Evolutionary conservation across 2,113 vertebrate genomes (phyloP).

Genomic region (Melanerpes formicivorus): DNA sequence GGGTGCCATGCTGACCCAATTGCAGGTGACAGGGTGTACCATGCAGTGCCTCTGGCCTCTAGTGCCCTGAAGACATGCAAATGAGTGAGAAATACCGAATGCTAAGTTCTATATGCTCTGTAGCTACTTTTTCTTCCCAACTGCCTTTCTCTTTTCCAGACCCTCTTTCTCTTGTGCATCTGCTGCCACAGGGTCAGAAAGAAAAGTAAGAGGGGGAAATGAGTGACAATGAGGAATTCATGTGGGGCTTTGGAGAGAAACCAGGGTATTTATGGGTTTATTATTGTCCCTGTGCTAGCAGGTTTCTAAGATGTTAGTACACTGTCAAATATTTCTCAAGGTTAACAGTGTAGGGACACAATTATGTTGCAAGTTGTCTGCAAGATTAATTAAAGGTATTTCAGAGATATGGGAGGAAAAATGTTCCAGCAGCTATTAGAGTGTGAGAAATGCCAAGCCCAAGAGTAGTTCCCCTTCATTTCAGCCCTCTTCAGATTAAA

Average conservation of each 20-base stretch:
- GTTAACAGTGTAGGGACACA: slow-evolving; percentile 68
- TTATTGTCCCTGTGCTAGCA: slow-evolving; percentile 41
- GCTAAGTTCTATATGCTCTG: neutral
- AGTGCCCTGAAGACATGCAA: neutral
- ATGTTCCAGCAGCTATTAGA: neutral
- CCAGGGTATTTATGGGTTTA: slow-evolving; percentile 44
- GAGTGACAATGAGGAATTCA: neutral
- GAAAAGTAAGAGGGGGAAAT: neutral
- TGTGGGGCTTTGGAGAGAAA: neutral
- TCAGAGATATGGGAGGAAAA: slow-evolving; percentile 38
- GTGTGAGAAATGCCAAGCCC: slow-evolving; percentile 16
- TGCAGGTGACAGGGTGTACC: slow-evolving; percentile 9
- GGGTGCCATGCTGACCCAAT: neutral
- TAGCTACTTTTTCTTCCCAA: neutral
- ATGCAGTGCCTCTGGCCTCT: neutral
- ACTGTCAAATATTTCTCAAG: slow-evolving; percentile 65
- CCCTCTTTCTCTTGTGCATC: neutral
- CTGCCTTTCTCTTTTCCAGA: neutral
- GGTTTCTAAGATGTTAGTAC: slow-evolving; percentile 47
- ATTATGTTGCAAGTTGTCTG: slow-evolving; percentile 55
- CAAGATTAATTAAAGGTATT: slow-evolving; percentile 64
- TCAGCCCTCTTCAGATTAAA: neutral
- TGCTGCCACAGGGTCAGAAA: neutral
- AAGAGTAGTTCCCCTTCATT: neutral
- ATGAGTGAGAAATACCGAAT: neutral